Percentiles rank a stretch among this genome's conserved stretches.
Conservation (phyloP, 1,140 invertebrate species). For the Lepidostoma basale region DNA sequence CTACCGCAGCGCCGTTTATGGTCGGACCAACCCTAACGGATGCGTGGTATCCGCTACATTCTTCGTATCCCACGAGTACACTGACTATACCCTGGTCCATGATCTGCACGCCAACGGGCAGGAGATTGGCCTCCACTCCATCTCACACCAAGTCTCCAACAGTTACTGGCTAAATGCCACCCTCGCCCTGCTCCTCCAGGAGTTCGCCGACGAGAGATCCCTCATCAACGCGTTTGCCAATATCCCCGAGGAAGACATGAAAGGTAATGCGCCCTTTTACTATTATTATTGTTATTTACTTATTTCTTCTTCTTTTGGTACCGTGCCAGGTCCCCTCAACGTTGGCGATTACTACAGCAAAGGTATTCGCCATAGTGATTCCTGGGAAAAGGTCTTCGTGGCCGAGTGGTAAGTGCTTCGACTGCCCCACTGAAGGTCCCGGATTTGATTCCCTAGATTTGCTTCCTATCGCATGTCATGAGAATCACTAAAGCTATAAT, state of each 20-base stretch:
- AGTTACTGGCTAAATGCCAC: slow-evolving; percentile 61
- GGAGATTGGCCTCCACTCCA: slow-evolving; percentile 74
- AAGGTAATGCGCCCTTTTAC: too few relatives aligned
- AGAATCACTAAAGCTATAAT: too few relatives aligned
- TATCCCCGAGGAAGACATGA: slow-evolving; percentile 54
- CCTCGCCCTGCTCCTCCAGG: slow-evolving; percentile 56
- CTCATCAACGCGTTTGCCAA: slow-evolving; percentile 63
- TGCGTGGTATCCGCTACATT: slow-evolving; percentile 69
- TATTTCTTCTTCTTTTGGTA: not conserved
- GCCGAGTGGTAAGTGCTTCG: too few relatives aligned
- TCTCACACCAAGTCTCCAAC: slow-evolving; percentile 58
- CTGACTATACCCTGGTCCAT: slow-evolving; percentile 68
- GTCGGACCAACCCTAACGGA: slow-evolving; percentile 66
- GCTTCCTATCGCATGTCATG: too few relatives aligned
- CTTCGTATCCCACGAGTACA: slow-evolving; percentile 73
- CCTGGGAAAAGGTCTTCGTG: too few relatives aligned
- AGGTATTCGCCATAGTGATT: too few relatives aligned
- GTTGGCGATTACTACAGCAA: too few relatives aligned
- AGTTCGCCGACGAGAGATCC: slow-evolving; percentile 65
- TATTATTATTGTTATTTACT: too few relatives aligned
- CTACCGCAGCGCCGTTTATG: slow-evolving; percentile 66
- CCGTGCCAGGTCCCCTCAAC: too few relatives aligned
- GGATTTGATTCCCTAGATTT: too few relatives aligned
- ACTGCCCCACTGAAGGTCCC: too few relatives aligned
- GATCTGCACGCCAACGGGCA: slow-evolving; percentile 68